Conservation (phyloP, 53 echinoderm and acorn worm genomes). For the Pentamera pediparva region DNA sequence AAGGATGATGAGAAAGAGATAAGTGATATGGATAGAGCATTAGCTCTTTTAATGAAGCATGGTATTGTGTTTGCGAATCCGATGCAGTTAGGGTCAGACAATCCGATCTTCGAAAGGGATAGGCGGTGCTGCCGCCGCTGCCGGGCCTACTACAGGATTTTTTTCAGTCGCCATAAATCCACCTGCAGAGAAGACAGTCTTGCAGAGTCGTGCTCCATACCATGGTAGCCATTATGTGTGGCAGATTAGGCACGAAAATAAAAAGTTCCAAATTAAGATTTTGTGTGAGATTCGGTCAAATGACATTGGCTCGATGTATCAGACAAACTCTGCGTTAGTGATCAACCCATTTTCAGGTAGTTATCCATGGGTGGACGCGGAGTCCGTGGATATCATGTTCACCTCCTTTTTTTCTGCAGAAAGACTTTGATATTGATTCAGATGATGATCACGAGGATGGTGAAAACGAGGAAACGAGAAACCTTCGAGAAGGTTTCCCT, state of each 20-base stretch:
- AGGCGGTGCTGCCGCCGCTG: not conserved
- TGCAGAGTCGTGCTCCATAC: not conserved
- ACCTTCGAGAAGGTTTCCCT: no score
- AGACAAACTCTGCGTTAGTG: constrained; percentile 44
- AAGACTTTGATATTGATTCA: no score
- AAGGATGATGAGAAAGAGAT: no score
- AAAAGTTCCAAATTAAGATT: not conserved
- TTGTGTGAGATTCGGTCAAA: not conserved
- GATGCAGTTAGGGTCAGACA: not conserved
- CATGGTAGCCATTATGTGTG: not conserved
- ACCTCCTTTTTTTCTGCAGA: no score
- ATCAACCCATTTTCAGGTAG: no score
- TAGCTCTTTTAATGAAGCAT: constrained; percentile 13
- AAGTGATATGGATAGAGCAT: not conserved
- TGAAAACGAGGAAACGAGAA: no score
- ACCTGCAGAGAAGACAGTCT: not conserved
- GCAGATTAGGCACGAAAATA: constrained; percentile 8
- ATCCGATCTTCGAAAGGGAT: constrained; percentile 28
- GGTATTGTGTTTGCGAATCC: constrained; percentile 32
- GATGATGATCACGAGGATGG: no score
- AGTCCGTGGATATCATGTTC: no score
- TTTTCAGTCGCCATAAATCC: constrained; percentile 14
- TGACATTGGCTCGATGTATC: constrained; percentile 21
- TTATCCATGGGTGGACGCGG: no score
- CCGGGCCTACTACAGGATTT: constrained; percentile 1